Evolutionary conservation across 2,888 invertebrate genomes (phyloP), one percentile per base, ranked within the genome.

Genomic region (Brachyptera risi): DNA sequence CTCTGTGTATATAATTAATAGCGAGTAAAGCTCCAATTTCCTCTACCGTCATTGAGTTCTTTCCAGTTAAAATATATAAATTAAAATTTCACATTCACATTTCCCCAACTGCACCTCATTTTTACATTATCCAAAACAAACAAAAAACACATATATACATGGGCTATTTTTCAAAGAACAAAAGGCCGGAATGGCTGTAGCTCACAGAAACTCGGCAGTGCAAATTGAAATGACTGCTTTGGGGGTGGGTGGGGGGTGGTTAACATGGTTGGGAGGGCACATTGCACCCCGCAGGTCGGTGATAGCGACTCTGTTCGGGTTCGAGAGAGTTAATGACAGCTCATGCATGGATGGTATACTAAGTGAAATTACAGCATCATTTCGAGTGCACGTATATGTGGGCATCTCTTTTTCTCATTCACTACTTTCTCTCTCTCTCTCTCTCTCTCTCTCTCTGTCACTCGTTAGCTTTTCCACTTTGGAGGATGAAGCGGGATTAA

Each of bases 81-180:
- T n/a, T n/a, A n/a, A n/a, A n/a, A n/a, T n/a, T 31, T 4, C 5
- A 31, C 31, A 4, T 31, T 31, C 4, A 31, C 31, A 31, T 7
- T 31, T 11, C 50, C 26, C 31, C 44, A n/a, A 42, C 40, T n/a
- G 27, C 54, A 19, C 38, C 51, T 60, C 51, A 60, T 56, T 31
- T 31, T 31, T 31, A 7, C 11, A 31, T 56, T 42, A 54, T 56
- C 27, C 23, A 60, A 60, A 60, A 56, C 60, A 60, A 60, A 60
- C 54, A 47, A 17, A 24, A 17, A 24, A 24, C 17, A 26, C 49
- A 31, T 44, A 44, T 49, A 21, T 50, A 44, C 59, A 47, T 49
- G 31, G 54, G 56, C 60, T 60, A 56, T 60, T 61, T 61, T 58
- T 61, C 58, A 58, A 61, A 58, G 57, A 50, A 61, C 61, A 61